Evolutionary conservation across 2,888 invertebrate genomes (phyloP).

Genomic region (Andricus quercusramuli): DNA sequence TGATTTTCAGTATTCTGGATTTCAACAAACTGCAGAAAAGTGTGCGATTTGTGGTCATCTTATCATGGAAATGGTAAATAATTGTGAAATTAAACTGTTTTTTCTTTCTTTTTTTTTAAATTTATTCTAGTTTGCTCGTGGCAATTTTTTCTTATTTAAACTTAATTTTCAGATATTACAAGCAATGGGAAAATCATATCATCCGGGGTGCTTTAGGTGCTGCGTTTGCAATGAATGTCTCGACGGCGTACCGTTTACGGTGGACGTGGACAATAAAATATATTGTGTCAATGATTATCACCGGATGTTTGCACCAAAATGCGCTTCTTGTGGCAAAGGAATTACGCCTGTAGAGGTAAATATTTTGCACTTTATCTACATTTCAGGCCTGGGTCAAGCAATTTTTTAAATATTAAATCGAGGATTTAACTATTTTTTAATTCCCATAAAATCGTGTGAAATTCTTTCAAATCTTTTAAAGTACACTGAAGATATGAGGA

Average conservation of each 20-base stretch:
- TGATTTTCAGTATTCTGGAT: constrained; percentile 93
- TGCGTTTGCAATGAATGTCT: constrained; percentile 98
- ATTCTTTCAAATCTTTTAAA: too few relatives aligned
- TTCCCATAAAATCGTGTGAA: too few relatives aligned
- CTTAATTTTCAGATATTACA: constrained; percentile 89
- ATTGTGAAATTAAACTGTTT: neutral
- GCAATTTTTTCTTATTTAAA: neutral
- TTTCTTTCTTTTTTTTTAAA: neutral
- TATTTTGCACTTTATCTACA: neutral
- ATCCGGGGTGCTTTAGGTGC: constrained; percentile 99
- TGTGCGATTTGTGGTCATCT: constrained; percentile 99
- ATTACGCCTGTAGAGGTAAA: constrained; percentile 93
- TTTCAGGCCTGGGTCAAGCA: too few relatives aligned
- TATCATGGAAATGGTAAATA: constrained; percentile 98
- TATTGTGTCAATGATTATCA: constrained; percentile 99
- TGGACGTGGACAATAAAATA: constrained; percentile 98
- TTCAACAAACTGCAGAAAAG: constrained; percentile 99
- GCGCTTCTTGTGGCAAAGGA: constrained; percentile 97
- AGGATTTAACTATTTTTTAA: too few relatives aligned
- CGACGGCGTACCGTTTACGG: constrained; percentile 98
- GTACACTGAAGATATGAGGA: too few relatives aligned
- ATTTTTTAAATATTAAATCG: too few relatives aligned
- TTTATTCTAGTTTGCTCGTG: constrained; percentile 42
- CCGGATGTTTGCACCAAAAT: constrained; percentile 98
- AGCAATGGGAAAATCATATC: constrained; percentile 99